Base-by-base conservation (phyloP, 2,888 invertebrate genomes). In the Sclerodermus sp. region DNA sequence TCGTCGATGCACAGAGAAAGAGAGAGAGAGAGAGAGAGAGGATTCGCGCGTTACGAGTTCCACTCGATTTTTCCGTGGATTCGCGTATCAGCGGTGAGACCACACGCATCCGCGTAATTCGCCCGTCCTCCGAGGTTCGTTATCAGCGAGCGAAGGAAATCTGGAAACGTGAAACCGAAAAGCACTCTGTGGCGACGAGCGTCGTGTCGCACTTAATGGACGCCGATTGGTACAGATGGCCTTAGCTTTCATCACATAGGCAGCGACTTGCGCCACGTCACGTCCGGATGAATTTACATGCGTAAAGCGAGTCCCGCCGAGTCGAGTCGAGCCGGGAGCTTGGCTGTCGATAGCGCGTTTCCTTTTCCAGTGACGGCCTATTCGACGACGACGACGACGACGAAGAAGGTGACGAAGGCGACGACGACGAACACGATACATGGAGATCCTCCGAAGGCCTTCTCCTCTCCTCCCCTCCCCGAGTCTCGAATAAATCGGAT, bases 261-360 rank as follows among this genome's bases (percentile, higher is more conserved):
- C 34, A 34, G n/a, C 34, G 56, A 60, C 63, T 55, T 42, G 64
- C 62, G 62, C 64, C 66, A 67, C 74, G 74, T 76, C 76, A 76
- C 72, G 69, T 76, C 75, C 76, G 76, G 71, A 72, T 69, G 71
- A 75, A 74, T 76, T 73, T 74, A 71, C 70, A 75, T 69, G 69
- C 69, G 68, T 71, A 66, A 69, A 74, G 67, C 68, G 68, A 68
- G 63, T 8, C 12, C 34, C 4, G 13, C 12, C 6, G 34, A 23
- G 34, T 12, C 34, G 34, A 13, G 13, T 61, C 62, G 60, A 48
- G 45, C 48, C 54, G 53, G 60, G 54, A 53, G 45, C 47, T 43
- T 54, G 58, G 55, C 57, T 55, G 58, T 55, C 68, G 67, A 70
- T 67, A 67, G 60, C 66, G 66, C 64, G 71, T 72, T 74, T 71